Percentiles rank a stretch among this genome's conserved stretches.
These are phyloP conservation scores for Mesitornis unicolor DNA, from an alignment of 2,113 vertebrate species.

Conservation along the genomic window DNA sequence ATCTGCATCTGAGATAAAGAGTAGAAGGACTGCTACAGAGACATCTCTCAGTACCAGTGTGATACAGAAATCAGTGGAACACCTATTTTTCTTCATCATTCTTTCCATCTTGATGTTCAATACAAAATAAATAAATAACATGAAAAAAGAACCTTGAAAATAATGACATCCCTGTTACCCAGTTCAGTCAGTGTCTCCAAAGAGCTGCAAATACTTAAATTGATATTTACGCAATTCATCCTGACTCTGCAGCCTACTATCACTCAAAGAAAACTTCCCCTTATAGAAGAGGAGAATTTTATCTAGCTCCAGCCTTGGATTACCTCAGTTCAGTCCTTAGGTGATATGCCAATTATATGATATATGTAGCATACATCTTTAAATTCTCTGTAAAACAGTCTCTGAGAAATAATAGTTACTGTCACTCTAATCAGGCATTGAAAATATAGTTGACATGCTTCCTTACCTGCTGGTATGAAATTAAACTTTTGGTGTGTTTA, in stretches of 20 bases:
- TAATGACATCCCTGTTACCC: not conserved
- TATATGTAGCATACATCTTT: not conserved
- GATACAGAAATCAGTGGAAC: not conserved
- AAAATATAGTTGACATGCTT: not conserved
- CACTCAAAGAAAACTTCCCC: not conserved
- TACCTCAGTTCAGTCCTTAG: not conserved
- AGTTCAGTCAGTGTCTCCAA: not conserved
- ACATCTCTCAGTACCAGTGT: not conserved
- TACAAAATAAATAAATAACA: not conserved
- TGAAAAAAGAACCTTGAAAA: not conserved
- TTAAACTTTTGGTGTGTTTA: not conserved
- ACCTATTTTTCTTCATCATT: not conserved
- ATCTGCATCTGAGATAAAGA: not conserved
- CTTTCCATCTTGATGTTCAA: not conserved
- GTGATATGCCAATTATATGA: constrained; percentile 8
- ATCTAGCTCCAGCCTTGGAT: constrained; percentile 7
- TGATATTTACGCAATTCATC: not conserved
- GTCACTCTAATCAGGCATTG: not conserved
- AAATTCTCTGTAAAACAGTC: not conserved
- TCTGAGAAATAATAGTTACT: not conserved
- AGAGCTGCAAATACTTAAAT: not conserved
- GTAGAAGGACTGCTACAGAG: not conserved
- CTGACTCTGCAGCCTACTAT: not conserved
- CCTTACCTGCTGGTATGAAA: not conserved
- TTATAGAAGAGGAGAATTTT: not conserved